Evolutionary conservation across 2,888 invertebrate genomes (phyloP).

Genomic region (Aporophyla nigra): DNA sequence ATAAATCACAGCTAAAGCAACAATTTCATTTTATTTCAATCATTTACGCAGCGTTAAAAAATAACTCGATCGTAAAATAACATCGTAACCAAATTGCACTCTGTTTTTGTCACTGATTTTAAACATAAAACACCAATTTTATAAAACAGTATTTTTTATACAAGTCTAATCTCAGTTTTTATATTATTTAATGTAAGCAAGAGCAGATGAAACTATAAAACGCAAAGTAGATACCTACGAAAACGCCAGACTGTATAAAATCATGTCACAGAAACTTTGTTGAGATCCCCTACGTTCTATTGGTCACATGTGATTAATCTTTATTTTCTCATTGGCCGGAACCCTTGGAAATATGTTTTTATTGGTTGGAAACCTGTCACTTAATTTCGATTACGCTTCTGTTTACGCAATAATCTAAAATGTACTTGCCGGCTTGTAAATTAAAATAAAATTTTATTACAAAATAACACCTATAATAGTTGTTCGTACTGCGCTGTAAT

Average conservation of each 20-base stretch:
- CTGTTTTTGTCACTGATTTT: slow-evolving; percentile 21
- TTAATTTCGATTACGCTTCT: slow-evolving; percentile 22
- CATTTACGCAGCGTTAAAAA: slow-evolving; percentile 67
- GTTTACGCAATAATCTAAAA: slow-evolving; percentile 18
- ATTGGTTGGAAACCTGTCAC: slow-evolving; percentile 33
- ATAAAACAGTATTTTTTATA: slow-evolving; percentile 11
- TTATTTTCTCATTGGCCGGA: slow-evolving; percentile 39
- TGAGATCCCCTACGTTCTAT: slow-evolving; percentile 36
- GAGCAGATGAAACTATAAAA: slow-evolving; percentile 38
- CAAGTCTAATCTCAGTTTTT: slow-evolving; percentile 42
- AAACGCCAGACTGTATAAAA: slow-evolving; percentile 46
- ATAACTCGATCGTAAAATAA: slow-evolving; percentile 43
- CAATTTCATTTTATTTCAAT: slow-evolving; percentile 53
- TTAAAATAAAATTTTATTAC: neutral
- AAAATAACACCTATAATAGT: neutral
- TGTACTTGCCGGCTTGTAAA: neutral
- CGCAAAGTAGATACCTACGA: slow-evolving; percentile 46
- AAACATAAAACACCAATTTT: slow-evolving; percentile 11
- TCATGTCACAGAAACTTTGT: slow-evolving; percentile 31
- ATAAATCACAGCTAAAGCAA: slow-evolving; percentile 41
- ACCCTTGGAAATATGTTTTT: rapidly evolving
- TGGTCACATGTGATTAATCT: slow-evolving; percentile 14
- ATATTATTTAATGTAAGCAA: slow-evolving; percentile 22
- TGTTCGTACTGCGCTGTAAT: neutral
- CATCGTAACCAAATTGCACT: slow-evolving; percentile 43